Conservation (phyloP, 2,797 vertebrate species). For the Catamblyrhynchus diadema region DNA sequence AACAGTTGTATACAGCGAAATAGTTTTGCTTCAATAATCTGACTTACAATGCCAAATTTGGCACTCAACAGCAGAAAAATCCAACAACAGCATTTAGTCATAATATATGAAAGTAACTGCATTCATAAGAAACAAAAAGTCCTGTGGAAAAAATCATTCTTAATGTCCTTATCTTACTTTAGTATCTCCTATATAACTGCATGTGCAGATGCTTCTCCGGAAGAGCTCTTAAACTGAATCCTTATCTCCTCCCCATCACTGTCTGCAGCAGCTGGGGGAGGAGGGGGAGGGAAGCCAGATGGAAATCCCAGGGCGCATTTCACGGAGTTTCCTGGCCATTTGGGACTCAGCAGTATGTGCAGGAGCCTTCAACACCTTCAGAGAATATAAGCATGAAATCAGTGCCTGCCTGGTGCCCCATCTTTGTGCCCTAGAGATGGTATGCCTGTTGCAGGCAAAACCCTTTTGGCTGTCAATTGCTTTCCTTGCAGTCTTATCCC, state of each 20-base stretch:
- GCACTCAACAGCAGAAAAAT: background rate
- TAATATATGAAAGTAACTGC: background rate
- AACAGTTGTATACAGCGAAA: background rate
- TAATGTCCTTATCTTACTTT: conserved; percentile 49
- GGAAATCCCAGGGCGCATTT: conserved; percentile 22
- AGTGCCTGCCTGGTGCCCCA: background rate
- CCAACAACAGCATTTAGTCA: background rate
- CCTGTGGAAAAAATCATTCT: conserved; percentile 14
- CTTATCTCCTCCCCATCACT: conserved; percentile 3
- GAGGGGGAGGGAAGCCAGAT: background rate
- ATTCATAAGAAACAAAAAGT: background rate
- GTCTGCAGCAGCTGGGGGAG: background rate
- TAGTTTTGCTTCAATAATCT: background rate
- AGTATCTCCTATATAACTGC: background rate
- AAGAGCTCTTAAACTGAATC: background rate
- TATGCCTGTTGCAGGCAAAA: background rate
- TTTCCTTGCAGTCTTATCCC: background rate
- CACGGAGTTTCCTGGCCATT: background rate
- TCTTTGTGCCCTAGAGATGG: background rate
- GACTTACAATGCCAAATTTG: background rate
- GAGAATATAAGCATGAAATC: background rate
- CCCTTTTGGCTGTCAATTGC: background rate
- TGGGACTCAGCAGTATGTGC: background rate
- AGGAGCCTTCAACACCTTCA: background rate
- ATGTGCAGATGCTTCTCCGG: background rate